These are phyloP conservation scores for Acomys russatus DNA, from an alignment of 2,797 vertebrate genomes.

Conservation along the genomic window DNA sequence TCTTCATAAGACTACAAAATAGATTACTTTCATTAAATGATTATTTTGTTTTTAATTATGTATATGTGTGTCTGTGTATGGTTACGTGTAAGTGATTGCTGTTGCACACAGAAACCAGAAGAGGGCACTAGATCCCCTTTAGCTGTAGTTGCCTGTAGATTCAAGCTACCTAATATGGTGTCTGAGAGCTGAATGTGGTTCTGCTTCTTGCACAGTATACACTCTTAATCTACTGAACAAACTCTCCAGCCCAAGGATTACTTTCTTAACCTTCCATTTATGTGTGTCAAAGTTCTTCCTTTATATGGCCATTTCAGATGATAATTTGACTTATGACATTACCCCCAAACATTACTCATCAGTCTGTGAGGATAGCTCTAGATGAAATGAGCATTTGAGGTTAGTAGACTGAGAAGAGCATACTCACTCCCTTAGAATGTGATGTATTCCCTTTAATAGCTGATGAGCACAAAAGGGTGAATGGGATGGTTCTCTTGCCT, in stretches of 20 bases:
- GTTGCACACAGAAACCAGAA: background rate
- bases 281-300: background rate
- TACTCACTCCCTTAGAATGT: background rate
- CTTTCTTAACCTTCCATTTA: background rate
- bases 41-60: background rate
- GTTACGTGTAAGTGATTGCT: background rate
- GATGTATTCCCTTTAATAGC: background rate
- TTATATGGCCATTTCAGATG: background rate
- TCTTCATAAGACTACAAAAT: background rate
- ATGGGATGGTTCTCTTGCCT: background rate
- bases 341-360: background rate
- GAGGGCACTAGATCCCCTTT: background rate
- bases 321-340: background rate
- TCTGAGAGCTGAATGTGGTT: background rate
- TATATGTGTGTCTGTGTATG: background rate
- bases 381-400: background rate
- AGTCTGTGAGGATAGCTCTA: background rate
- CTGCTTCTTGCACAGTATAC: too few relatives aligned
- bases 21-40: background rate
- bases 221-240: background rate
- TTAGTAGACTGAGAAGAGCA: background rate
- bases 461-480: background rate
- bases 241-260: background rate
- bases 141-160: background rate
- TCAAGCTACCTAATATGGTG: background rate